A percentile compares a stretch with the other conserved stretches of the same genome.
Evolutionary conservation across 2,888 invertebrate genomes (phyloP).

Genomic region (Lasius fuliginosus): DNA sequence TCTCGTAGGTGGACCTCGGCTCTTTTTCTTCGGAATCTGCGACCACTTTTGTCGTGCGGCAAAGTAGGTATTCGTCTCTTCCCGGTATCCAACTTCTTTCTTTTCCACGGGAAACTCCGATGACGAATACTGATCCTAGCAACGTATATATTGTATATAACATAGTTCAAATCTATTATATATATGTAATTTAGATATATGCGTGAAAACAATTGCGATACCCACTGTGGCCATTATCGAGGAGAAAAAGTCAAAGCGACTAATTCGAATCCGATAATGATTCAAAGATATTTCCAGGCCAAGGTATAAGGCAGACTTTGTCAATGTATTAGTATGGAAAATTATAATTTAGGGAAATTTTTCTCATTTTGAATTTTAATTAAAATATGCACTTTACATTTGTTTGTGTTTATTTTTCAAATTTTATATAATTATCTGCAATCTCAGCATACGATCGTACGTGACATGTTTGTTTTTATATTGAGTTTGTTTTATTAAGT

Average conservation of each 20-base stretch:
- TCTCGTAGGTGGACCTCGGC: conserved; percentile 36
- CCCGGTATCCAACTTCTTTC: neutral
- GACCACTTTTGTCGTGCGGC: conserved; percentile 20
- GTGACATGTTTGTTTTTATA: neutral
- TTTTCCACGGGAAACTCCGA: neutral
- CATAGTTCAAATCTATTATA: neutral
- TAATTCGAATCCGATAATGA: conserved; percentile 9
- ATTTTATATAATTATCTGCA: neutral
- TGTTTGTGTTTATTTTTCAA: neutral
- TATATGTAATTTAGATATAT: neutral
- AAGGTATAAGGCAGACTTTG: neutral
- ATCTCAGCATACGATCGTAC: neutral
- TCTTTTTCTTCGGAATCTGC: conserved; percentile 34
- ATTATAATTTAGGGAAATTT: neutral
- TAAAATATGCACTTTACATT: neutral
- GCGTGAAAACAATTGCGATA: neutral
- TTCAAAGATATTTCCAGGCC: neutral
- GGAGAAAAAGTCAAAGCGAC: neutral
- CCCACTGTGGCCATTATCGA: neutral
- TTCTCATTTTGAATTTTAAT: conserved; percentile 5
- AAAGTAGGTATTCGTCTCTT: conserved; percentile 23
- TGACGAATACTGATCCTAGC: neutral
- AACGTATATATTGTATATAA: neutral
- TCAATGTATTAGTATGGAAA: neutral
- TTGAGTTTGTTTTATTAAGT: conserved; percentile 35